Evolutionary conservation across 2,797 vertebrate genomes (phyloP).

Genomic region (Nasua narica): DNA sequence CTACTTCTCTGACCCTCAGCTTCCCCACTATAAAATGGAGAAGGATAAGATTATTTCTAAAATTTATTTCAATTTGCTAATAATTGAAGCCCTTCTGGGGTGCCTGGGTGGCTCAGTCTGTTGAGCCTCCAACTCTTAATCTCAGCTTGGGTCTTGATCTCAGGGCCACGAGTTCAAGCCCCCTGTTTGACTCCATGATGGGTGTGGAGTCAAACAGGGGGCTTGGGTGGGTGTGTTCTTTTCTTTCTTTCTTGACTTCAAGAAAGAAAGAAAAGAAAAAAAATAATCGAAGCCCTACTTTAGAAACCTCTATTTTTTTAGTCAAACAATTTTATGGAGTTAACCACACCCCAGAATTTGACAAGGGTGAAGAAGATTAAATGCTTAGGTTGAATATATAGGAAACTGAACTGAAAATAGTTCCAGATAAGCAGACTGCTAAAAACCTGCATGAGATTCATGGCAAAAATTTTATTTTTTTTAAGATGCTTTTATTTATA

Average conservation of each 20-base stretch:
- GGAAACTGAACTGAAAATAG: neutral
- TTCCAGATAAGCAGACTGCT: neutral
- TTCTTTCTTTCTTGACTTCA: no score
- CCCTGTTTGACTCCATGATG: neutral
- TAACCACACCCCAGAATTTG: neutral
- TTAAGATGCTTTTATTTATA: neutral
- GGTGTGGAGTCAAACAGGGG: no score
- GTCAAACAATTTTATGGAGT: neutral
- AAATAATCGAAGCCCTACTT: neutral
- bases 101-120: neutral
- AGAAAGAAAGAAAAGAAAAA: neutral
- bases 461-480: neutral
- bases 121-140: neutral
- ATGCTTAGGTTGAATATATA: neutral
- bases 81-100: neutral
- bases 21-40: neutral
- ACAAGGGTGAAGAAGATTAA: neutral
- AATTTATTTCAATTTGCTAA: neutral
- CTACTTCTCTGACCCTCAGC: neutral
- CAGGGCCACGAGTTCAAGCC: neutral
- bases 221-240: no score
- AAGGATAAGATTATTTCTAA: neutral
- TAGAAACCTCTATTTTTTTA: neutral
- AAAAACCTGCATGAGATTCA: neutral
- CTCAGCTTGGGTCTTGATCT: neutral